Evolutionary conservation across 2,888 invertebrate species (phyloP).

Genomic region (Nomada fucata): DNA sequence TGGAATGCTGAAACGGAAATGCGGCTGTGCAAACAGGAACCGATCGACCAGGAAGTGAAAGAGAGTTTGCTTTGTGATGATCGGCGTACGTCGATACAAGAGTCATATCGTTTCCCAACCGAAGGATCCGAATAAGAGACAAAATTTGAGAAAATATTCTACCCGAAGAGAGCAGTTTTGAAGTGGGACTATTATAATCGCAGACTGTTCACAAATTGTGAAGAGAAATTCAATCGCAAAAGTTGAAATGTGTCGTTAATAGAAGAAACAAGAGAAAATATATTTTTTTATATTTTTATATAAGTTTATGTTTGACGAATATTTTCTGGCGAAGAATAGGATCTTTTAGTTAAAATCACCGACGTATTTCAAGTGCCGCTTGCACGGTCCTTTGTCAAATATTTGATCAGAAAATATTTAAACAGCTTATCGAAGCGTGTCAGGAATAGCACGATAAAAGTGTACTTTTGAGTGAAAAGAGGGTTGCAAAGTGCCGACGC

Average conservation of each 20-base stretch:
- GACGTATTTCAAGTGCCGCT: neutral
- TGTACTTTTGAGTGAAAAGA: neutral
- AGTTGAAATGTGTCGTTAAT: too few relatives aligned
- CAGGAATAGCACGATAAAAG: conserved; percentile 9
- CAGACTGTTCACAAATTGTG: too few relatives aligned
- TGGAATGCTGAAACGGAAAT: conserved; percentile 11
- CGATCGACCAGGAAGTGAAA: conserved; percentile 24
- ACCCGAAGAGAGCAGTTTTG: neutral
- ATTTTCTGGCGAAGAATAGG: too few relatives aligned
- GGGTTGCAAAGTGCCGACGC: neutral
- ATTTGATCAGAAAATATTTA: conserved; percentile 12
- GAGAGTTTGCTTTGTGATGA: neutral
- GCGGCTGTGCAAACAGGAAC: conserved; percentile 43
- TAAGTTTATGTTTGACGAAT: neutral
- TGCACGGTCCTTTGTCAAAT: neutral
- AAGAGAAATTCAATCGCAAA: too few relatives aligned
- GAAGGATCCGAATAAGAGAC: too few relatives aligned
- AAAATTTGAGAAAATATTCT: neutral
- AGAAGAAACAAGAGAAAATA: too few relatives aligned
- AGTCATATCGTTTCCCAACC: too few relatives aligned
- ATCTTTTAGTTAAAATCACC: neutral
- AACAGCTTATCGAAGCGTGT: conserved; percentile 17
- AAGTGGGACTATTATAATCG: too few relatives aligned
- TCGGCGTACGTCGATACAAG: too few relatives aligned
- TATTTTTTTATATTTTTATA: neutral